A percentile compares a stretch with the other conserved stretches of the same genome.
Conservation (phyloP, 1,140 invertebrate species). For the Yoshiicerus persimilis region DNA sequence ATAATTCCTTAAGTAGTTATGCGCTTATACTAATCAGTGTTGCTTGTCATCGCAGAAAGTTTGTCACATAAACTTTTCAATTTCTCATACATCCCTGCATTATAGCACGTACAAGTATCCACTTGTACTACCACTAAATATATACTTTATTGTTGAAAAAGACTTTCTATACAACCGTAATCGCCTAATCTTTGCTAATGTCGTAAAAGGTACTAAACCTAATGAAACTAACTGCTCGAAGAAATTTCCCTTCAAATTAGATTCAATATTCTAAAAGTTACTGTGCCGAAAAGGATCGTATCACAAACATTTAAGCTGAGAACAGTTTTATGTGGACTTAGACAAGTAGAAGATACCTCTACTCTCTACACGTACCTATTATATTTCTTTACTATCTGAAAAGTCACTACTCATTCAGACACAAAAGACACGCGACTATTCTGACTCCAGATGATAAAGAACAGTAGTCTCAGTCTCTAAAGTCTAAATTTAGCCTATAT, state of each 20-base stretch:
- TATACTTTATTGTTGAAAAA: background rate
- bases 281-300: background rate
- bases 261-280: background rate
- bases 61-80: background rate
- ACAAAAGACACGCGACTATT: background rate
- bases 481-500: background rate
- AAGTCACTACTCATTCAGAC: background rate
- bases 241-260: background rate
- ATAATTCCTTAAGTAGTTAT: background rate
- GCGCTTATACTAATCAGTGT: background rate
- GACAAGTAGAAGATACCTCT: too few species aligned
- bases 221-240: background rate
- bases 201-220: constrained; percentile 10
- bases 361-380: background rate
- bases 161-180: background rate
- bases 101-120: background rate
- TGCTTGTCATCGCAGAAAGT: background rate
- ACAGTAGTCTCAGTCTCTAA: background rate
- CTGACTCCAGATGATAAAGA: background rate
- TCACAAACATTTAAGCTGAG: background rate
- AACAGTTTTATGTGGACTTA: background rate
- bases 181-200: constrained; percentile 6
- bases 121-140: background rate
- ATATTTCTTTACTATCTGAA: background rate
- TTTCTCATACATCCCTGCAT: background rate